phyloP scores from a whole-genome alignment of 53 echinoderm and acorn worm genomes.

The Luidia sarsii region DNA sequence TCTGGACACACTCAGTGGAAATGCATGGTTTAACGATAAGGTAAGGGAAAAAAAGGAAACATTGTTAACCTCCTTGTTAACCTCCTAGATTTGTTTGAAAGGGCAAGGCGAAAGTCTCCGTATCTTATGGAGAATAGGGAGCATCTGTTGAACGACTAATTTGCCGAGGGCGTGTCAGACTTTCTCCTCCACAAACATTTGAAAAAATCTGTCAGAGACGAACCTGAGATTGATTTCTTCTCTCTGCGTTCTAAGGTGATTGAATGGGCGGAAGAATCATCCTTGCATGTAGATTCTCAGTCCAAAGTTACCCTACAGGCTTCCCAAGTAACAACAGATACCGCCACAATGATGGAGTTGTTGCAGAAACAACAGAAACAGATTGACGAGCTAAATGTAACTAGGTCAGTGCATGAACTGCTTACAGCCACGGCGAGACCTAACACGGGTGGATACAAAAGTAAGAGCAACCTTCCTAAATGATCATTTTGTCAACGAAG shows the following conservation, averaged over 20 bases:
- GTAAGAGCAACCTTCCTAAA: neutral
- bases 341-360: neutral
- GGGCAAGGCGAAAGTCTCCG: neutral
- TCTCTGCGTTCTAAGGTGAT: neutral
- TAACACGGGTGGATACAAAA: neutral
- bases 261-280: constrained; percentile 4
- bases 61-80: no score
- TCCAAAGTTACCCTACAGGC: neutral
- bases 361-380: constrained; percentile 11
- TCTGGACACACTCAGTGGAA: no score
- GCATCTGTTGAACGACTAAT: neutral
- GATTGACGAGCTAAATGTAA: constrained; percentile 7
- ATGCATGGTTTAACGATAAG: no score
- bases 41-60: no score
- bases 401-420: neutral
- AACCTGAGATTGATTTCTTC: neutral
- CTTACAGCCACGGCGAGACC: neutral
- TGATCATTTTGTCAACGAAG: neutral
- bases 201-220: neutral
- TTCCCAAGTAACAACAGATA: neutral
- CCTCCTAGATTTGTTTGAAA: neutral
- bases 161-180: neutral
- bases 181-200: neutral
- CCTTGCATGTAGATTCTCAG: neutral
- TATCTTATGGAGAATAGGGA: constrained; percentile 3